phyloP scores from a whole-genome alignment of 2,888 invertebrate species.

The Mesorhabditis belari region DNA sequence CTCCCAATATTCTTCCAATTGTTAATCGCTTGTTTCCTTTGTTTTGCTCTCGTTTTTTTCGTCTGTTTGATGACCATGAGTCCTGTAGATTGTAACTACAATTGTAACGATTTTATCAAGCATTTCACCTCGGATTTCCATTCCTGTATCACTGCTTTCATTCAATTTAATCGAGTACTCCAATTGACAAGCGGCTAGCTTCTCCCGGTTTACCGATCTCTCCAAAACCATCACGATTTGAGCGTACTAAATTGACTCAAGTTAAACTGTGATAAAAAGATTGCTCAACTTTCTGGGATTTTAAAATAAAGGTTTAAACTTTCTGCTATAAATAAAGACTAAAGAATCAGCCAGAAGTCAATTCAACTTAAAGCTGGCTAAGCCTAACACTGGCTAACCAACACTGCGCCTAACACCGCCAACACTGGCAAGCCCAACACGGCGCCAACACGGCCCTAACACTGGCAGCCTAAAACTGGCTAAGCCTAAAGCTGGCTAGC shows the following conservation, averaged over 20 bases:
- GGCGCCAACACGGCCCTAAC: too few relatives aligned
- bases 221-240: slow-evolving; percentile 95
- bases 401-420: too few relatives aligned
- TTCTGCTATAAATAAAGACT: too few relatives aligned
- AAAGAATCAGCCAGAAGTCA: too few relatives aligned
- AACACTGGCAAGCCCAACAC: too few relatives aligned
- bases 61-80: slow-evolving; percentile 97
- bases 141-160: background rate
- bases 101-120: too few relatives aligned
- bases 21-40: slow-evolving; percentile 84
- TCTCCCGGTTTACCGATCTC: slow-evolving; percentile 79
- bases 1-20: slow-evolving; percentile 82
- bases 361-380: too few relatives aligned
- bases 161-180: slow-evolving; percentile 75
- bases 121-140: slow-evolving; percentile 1
- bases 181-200: slow-evolving; percentile 81
- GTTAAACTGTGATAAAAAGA: background rate
- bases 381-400: too few relatives aligned
- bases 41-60: slow-evolving; percentile 87
- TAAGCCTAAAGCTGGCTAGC: too few relatives aligned
- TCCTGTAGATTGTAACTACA: too few relatives aligned
- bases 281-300: background rate
- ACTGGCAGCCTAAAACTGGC: too few relatives aligned
- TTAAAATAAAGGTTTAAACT: too few relatives aligned
- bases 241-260: slow-evolving; percentile 70